Evolutionary conservation across 2,113 vertebrate genomes (phyloP).

Genomic region (Chrysemys picta): DNA sequence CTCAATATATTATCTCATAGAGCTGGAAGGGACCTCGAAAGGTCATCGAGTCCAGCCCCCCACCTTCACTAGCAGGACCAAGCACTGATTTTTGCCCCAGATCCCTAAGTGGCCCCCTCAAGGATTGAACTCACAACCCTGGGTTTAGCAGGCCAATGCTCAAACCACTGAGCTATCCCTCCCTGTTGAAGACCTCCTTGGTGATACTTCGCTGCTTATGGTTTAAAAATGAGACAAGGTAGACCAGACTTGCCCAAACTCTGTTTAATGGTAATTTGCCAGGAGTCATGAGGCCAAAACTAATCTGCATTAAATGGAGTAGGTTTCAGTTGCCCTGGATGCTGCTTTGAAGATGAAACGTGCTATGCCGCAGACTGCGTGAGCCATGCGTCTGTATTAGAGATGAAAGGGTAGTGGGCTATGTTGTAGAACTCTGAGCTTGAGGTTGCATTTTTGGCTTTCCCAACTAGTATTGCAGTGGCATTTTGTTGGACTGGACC

Average conservation of each 20-base stretch:
- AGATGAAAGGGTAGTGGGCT: neutral
- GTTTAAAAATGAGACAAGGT: neutral
- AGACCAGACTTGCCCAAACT: accelerated
- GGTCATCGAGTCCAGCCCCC: too few species aligned
- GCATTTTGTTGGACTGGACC: accelerated
- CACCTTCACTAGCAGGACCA: too few species aligned
- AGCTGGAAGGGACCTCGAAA: too few species aligned
- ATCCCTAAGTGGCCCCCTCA: too few species aligned
- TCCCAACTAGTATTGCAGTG: accelerated
- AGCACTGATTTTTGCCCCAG: too few species aligned
- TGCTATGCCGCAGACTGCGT: accelerated
- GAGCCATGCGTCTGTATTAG: accelerated
- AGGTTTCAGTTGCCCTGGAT: accelerated
- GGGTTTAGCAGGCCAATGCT: too few species aligned
- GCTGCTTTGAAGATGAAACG: neutral
- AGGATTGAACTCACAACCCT: too few species aligned
- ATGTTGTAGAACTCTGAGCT: accelerated
- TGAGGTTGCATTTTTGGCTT: accelerated
- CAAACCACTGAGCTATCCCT: too few species aligned
- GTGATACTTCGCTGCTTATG: accelerated
- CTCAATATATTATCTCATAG: too few species aligned
- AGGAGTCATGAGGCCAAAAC: accelerated
- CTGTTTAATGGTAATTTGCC: neutral
- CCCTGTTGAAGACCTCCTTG: neutral
- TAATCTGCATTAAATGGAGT: accelerated